phyloP scores from a whole-genome alignment of 53 echinoderm and acorn worm genomes.

The Echinometra lucunter region DNA sequence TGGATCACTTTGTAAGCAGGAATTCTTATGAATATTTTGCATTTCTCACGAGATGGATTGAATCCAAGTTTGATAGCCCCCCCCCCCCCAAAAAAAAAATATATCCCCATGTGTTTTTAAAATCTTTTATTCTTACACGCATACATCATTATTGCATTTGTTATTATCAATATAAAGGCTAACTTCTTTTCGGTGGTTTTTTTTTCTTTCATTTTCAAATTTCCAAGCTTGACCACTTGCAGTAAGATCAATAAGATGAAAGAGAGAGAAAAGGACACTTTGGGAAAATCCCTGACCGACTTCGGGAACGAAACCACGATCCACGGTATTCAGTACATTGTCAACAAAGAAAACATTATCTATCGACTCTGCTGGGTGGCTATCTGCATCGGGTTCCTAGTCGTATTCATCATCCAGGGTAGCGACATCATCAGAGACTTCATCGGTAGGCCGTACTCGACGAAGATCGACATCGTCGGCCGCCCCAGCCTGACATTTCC shows the following conservation, averaged over 20 bases:
- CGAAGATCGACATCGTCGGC: conserved; percentile 78
- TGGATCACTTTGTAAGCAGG: too few species aligned
- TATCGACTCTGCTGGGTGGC: conserved; percentile 43
- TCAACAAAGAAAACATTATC: not conserved
- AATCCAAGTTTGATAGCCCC: too few species aligned
- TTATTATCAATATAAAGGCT: too few species aligned
- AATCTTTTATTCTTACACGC: too few species aligned
- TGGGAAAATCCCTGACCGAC: not conserved
- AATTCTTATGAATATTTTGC: too few species aligned
- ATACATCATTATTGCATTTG: too few species aligned
- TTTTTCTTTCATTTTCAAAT: not conserved
- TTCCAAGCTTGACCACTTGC: not conserved
- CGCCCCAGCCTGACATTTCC: conserved; percentile 76
- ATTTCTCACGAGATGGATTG: too few species aligned
- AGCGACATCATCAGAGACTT: conserved; percentile 22
- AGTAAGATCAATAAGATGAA: not conserved
- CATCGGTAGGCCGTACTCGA: conserved; percentile 30
- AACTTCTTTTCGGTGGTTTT: too few species aligned
- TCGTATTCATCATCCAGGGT: conserved; percentile 50
- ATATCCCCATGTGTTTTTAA: too few species aligned
- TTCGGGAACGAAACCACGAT: conserved; percentile 63
- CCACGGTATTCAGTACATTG: conserved; percentile 56
- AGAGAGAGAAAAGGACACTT: not conserved
- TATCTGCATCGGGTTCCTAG: conserved; percentile 37
- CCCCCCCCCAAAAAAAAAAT: too few species aligned